Conservation (phyloP, 1,140 invertebrate species). For the Anastatus disparis region DNA sequence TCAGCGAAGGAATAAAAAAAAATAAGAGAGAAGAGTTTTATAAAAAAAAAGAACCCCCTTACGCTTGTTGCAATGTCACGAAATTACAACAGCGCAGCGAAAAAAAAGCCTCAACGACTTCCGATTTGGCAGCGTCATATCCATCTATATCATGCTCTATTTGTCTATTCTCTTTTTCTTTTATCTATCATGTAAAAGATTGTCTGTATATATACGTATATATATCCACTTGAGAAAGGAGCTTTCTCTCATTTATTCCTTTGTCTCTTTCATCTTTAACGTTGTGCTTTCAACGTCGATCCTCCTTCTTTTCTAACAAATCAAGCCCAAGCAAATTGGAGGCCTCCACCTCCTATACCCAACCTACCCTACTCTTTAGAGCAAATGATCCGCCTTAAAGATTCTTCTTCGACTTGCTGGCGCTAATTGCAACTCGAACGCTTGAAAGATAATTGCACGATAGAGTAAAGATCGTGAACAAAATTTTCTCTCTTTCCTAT, state of each 20-base stretch:
- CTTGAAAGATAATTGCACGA: constrained; percentile 3
- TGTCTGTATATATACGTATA: no score
- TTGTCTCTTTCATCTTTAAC: neutral
- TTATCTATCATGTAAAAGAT: no score
- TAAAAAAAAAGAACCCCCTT: no score
- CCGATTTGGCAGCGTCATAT: constrained; percentile 37
- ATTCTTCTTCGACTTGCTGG: no score
- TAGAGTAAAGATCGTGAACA: neutral
- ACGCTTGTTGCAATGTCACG: constrained; percentile 32
- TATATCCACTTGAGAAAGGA: neutral
- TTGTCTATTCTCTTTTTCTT: constrained; percentile 1
- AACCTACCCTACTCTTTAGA: no score
- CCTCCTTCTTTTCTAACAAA: constrained; percentile 44
- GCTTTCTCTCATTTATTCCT: neutral
- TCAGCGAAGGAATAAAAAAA: neutral
- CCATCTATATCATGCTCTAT: constrained; percentile 12
- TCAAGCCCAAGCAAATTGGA: constrained; percentile 53
- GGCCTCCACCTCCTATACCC: no score
- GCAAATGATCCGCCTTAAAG: constrained; percentile 56
- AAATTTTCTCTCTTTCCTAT: no score
- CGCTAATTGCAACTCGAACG: constrained; percentile 50
- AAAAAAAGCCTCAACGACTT: constrained; percentile 44
- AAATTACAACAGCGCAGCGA: constrained; percentile 44
- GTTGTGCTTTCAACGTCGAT: no score
- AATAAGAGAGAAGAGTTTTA: no score